Evolutionary conservation across 2,113 vertebrate genomes (phyloP).

Genomic region (Fulmarus glacialis): DNA sequence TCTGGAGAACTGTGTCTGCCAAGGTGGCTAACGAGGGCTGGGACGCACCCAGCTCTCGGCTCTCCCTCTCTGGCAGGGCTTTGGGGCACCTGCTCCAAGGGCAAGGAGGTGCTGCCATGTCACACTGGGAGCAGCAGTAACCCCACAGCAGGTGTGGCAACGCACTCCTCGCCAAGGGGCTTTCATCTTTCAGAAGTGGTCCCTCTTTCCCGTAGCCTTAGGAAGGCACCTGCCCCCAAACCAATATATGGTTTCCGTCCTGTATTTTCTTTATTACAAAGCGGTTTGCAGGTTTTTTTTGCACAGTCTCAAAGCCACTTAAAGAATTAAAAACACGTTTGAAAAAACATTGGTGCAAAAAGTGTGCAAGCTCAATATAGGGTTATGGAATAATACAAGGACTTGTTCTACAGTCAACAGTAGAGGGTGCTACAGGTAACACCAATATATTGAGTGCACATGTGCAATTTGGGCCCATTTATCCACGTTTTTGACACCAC

Average conservation of each 20-base stretch:
- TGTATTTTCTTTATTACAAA: not conserved
- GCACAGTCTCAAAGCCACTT: not conserved
- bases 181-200: not conserved
- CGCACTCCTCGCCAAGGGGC: not conserved
- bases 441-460: not conserved
- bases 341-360: not conserved
- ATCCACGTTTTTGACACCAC: not conserved
- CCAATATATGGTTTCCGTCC: not conserved
- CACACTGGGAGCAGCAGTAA: not conserved
- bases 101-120: not conserved
- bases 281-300: not conserved
- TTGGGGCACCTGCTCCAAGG: not conserved
- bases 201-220: not conserved
- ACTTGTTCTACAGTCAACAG: not conserved
- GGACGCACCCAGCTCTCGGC: not conserved
- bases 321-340: not conserved
- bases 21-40: not conserved
- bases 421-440: slow-evolving; percentile 3
- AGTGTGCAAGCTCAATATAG: not conserved
- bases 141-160: not conserved
- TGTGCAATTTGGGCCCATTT: not conserved
- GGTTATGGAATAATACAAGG: not conserved
- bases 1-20: not conserved
- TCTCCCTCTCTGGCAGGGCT: not conserved
- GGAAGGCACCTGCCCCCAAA: not conserved